Evolutionary conservation across 2,113 vertebrate species (phyloP).

Genomic region (Barbus barbus): DNA sequence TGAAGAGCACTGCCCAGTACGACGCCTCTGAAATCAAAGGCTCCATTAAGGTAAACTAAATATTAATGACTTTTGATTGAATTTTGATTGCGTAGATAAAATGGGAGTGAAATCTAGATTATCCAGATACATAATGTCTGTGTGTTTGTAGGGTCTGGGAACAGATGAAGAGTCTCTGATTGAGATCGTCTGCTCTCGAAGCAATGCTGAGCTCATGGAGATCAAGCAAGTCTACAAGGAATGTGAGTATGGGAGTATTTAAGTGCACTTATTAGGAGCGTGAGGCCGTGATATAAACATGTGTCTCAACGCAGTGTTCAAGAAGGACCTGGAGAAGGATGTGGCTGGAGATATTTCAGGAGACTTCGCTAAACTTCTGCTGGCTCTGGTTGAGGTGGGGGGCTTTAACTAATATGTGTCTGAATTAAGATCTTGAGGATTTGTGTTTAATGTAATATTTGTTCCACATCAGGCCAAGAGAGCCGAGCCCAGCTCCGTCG

Average conservation of each 20-base stretch:
- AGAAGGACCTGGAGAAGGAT: constrained; percentile 94
- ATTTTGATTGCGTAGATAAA: background rate
- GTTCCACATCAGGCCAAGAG: constrained; percentile 80
- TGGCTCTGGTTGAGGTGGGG: constrained; percentile 87
- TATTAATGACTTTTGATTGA: too few relatives aligned
- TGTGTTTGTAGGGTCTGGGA: constrained; percentile 83
- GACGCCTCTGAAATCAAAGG: constrained; percentile 88
- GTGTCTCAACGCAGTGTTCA: constrained; percentile 82
- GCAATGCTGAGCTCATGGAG: constrained; percentile 83
- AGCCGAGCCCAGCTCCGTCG: constrained; percentile 77
- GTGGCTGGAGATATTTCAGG: constrained; percentile 93
- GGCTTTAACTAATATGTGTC: background rate
- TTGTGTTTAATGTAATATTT: background rate
- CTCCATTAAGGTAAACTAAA: constrained; percentile 86
- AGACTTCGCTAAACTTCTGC: constrained; percentile 91
- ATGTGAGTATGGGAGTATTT: constrained; percentile 76
- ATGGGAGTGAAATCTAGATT: background rate
- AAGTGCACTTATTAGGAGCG: background rate
- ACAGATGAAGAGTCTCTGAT: constrained; percentile 95
- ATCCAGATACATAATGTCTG: background rate
- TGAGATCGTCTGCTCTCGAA: constrained; percentile 93
- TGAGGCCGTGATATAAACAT: background rate
- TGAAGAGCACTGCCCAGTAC: constrained; percentile 92
- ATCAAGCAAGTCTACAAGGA: constrained; percentile 91
- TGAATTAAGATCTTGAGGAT: background rate